A percentile compares a stretch with the other conserved stretches of the same genome.
Evolutionary conservation across 2,113 vertebrate genomes (phyloP).

Genomic region (human (Homo sapiens)): GRCh38 chr9:76213001-76213500

Average conservation of each 20-base stretch:
- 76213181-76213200: neutral
- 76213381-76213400: neutral
- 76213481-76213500: neutral
- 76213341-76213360: neutral
- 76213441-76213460: neutral
- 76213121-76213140: neutral
- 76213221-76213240: neutral
- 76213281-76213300: neutral
- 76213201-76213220: neutral
- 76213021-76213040: neutral
- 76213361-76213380: neutral
- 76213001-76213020: neutral
- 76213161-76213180: neutral
- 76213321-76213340: neutral
- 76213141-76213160: neutral
- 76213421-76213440: neutral
- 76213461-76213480: neutral
- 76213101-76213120: neutral
- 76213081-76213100: neutral
- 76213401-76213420: neutral
- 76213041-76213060: neutral
- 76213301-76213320: neutral
- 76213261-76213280: neutral
- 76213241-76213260: neutral
- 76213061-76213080: neutral